Conservation (phyloP, 1,140 invertebrate genomes). For the Chionoecetes opilio region DNA sequence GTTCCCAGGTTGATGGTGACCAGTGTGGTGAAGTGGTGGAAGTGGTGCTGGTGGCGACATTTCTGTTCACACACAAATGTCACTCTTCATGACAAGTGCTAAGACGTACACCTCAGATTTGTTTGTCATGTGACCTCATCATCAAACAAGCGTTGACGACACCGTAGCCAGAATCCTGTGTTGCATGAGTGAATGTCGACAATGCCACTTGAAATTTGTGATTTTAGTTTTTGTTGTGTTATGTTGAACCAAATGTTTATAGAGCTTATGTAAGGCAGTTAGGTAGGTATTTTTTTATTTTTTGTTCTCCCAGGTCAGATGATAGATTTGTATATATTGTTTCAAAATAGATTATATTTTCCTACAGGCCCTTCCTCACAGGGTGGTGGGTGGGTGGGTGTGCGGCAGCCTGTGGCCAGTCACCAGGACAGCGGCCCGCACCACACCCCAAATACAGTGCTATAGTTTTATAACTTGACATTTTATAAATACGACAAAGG, state of each 20-base stretch:
- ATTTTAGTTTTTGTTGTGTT: conserved; percentile 14
- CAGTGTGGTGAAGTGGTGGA: no score
- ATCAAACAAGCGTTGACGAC: no score
- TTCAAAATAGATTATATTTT: not conserved
- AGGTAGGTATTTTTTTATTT: not conserved
- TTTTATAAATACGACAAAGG: not conserved
- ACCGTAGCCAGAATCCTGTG: no score
- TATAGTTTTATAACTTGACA: not conserved
- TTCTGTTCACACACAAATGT: no score
- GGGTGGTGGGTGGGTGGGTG: not conserved
- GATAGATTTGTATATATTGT: conserved; percentile 22
- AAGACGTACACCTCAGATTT: no score
- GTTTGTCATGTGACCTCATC: no score
- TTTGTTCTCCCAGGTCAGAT: not conserved
- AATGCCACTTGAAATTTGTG: not conserved
- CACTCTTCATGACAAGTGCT: no score
- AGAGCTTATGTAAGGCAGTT: not conserved
- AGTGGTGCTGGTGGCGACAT: no score
- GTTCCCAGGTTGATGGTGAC: no score
- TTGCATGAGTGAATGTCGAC: not conserved
- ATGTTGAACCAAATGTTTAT: conserved; percentile 9
- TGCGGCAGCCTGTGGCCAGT: no score
- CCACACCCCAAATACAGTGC: not conserved
- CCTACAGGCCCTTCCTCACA: not conserved
- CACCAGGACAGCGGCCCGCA: not conserved